These are phyloP conservation scores for Colletes collaris DNA, from an alignment of 2,888 invertebrate species.

Conservation along the genomic window DNA sequence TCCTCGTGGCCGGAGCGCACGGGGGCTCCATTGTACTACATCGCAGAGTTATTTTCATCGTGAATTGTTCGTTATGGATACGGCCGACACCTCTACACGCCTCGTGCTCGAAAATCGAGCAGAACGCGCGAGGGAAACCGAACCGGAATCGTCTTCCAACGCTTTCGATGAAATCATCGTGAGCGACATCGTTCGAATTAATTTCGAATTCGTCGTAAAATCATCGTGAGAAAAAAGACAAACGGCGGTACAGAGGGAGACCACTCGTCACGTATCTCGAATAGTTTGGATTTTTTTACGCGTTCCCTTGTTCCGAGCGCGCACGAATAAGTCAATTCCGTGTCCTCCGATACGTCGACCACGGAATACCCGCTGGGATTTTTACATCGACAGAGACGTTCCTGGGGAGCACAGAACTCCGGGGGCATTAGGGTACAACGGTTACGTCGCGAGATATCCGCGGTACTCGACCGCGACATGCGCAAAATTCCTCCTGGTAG, in stretches of 20 bases:
- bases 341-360: conserved; percentile 15
- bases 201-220: conserved; percentile 35
- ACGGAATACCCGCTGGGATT: conserved; percentile 46
- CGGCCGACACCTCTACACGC: conserved; percentile 56
- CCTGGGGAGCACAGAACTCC: conserved; percentile 26
- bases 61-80: conserved; percentile 67
- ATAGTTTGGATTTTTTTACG: conserved; percentile 15
- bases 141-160: conserved; percentile 8
- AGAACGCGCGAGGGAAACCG: conserved; percentile 23
- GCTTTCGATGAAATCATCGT: not conserved
- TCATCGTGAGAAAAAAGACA: conserved; percentile 30
- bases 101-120: conserved; percentile 47
- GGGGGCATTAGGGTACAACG: conserved; percentile 16
- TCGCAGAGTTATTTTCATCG: conserved; percentile 65
- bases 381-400: conserved; percentile 19
- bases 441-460: conserved; percentile 8
- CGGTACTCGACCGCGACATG: conserved; percentile 19
- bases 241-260: not conserved
- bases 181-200: conserved; percentile 5
- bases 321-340: conserved; percentile 48
- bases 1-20: conserved; percentile 49
- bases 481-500: conserved; percentile 29
- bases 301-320: not conserved
- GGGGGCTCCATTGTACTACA: conserved; percentile 67
- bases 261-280: conserved; percentile 16